Conservation (phyloP, 37 sponge, comb jelly and placozoan species). For the Bolinopsis microptera region DNA sequence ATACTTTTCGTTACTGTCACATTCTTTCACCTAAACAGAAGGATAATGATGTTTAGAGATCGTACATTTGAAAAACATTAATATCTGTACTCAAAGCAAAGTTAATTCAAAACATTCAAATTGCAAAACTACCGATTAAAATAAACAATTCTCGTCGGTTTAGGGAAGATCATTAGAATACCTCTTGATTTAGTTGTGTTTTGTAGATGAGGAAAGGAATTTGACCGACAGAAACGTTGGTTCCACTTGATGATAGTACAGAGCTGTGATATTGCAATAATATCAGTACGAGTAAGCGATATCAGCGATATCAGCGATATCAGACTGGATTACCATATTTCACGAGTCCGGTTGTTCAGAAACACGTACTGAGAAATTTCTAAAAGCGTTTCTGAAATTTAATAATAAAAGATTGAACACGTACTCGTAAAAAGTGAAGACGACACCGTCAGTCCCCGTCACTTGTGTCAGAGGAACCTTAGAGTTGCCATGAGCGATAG, state of each 20-base stretch:
- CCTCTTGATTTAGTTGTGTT: slow-evolving; percentile 43
- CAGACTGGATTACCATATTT: too few species aligned
- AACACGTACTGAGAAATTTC: too few species aligned
- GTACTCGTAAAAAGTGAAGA: slow-evolving; percentile 58
- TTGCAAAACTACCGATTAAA: too few species aligned
- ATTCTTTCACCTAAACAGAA: slow-evolving; percentile 38
- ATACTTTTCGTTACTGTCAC: neutral
- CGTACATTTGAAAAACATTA: too few species aligned
- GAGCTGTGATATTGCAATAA: slow-evolving; percentile 57
- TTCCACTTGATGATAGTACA: slow-evolving; percentile 44
- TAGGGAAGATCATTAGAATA: neutral
- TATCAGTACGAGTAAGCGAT: too few species aligned
- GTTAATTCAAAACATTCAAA: too few species aligned
- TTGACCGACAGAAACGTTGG: neutral
- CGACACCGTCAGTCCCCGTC: slow-evolving; percentile 17
- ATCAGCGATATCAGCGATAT: too few species aligned
- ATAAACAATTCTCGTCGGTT: too few species aligned
- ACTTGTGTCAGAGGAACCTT: neutral
- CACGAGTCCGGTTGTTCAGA: too few species aligned
- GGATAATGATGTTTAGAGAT: neutral
- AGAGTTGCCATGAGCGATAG: slow-evolving; percentile 8
- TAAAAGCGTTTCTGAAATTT: too few species aligned
- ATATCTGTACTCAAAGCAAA: too few species aligned
- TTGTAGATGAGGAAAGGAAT: slow-evolving; percentile 64
- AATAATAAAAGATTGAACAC: neutral